These are phyloP conservation scores for Pipistrellus pipistrellus DNA, from an alignment of 2,797 vertebrate species.

Conservation along the genomic window DNA sequence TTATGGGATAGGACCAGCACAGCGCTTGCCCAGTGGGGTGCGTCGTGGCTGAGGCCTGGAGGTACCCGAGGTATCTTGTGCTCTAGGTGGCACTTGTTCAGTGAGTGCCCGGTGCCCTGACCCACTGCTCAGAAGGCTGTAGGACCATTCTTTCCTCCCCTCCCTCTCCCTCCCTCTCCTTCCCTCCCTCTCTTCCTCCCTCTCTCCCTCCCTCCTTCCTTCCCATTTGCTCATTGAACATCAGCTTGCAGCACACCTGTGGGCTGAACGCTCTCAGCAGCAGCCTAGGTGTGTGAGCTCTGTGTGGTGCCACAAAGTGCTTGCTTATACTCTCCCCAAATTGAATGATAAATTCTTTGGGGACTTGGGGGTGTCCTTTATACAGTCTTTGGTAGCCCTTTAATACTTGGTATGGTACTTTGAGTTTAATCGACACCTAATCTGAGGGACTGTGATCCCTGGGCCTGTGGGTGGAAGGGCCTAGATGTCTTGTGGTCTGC, in stretches of 20 bases:
- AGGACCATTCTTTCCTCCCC: neutral
- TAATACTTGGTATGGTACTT: neutral
- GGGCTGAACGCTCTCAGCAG: neutral
- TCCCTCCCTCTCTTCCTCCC: neutral
- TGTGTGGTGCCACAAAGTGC: neutral
- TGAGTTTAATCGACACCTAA: neutral
- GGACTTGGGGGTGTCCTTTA: neutral
- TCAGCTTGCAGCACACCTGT: neutral
- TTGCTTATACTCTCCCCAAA: neutral
- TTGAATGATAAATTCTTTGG: neutral
- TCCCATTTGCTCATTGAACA: too few relatives aligned
- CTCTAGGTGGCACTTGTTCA: neutral
- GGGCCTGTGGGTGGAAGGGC: neutral
- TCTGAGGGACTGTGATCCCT: neutral
- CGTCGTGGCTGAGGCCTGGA: neutral
- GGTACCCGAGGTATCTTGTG: rapidly evolving
- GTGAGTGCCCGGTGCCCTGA: too few relatives aligned
- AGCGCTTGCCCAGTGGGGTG: too few relatives aligned
- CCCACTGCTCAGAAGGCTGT: neutral
- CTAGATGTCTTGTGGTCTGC: neutral
- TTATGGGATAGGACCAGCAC: neutral
- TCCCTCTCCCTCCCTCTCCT: too few relatives aligned
- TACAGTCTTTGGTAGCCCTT: neutral
- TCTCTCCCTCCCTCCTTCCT: too few relatives aligned
- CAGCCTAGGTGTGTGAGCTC: neutral